Conservation (phyloP, 2,113 vertebrate species). For the Callaeas wilsoni region DNA sequence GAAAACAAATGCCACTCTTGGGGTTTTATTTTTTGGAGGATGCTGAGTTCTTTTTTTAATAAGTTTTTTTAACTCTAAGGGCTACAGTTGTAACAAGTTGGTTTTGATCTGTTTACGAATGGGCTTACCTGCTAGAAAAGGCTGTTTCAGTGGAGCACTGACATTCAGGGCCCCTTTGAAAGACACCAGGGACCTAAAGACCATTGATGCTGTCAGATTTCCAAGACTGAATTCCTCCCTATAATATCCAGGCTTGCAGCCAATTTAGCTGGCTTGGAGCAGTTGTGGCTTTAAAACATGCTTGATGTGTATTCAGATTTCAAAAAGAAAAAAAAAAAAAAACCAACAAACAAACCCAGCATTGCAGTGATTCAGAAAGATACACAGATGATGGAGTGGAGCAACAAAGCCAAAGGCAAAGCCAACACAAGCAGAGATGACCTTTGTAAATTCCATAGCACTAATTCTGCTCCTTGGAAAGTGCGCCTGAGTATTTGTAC, state of each 20-base stretch:
- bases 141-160: not conserved
- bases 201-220: not conserved
- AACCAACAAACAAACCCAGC: not conserved
- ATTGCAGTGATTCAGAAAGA: not conserved
- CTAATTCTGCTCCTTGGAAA: not conserved
- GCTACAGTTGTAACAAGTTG: not conserved
- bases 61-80: not conserved
- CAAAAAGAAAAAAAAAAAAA: not conserved
- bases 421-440: not conserved
- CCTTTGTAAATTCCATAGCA: not conserved
- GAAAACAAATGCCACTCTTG: not conserved
- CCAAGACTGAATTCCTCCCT: conserved; percentile 47
- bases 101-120: not conserved
- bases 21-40: not conserved
- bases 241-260: conserved; percentile 35
- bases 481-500: not conserved
- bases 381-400: not conserved
- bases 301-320: not conserved
- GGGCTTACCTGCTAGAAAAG: not conserved
- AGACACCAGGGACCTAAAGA: not conserved
- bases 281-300: not conserved
- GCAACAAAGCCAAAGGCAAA: not conserved
- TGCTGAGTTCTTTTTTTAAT: not conserved
- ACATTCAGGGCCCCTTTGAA: not conserved
- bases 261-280: conserved; percentile 1